Evolutionary conservation across 2,797 vertebrate genomes (phyloP), one percentile per base, ranked within the genome.

Genomic region (Falco concolor): DNA sequence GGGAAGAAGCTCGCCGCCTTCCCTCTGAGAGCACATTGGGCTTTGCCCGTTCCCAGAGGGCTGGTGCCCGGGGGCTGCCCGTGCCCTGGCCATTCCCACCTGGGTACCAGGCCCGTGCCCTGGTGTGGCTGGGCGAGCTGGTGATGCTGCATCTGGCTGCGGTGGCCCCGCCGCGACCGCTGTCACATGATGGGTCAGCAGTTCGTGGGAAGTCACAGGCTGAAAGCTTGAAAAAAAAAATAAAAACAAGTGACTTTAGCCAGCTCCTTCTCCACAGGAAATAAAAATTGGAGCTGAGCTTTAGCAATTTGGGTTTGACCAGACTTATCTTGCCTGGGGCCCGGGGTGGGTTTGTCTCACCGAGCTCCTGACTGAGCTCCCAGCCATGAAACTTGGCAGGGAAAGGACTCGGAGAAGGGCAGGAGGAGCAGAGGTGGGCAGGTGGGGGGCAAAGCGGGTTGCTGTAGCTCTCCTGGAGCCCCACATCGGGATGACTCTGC

Each of bases 161-260:
- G 22, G 15, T 0, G 0, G 69, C 74, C 60, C 47, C 3, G 1
- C 30, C 5, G 12, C 1, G 3, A 22, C 78, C 80, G 21, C 14
- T 17, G 3, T 94, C 94, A 95, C 94, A 94, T 90, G 93, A 75
- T 49, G 67, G 92, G 92, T 96, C 93, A 95, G 90, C 84, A 79
- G 95, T 22, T 89, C 60, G 1, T 93, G 95, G 90, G 95, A 95
- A 94, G 77, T 56, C 13, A 9, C 34, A 87, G 59, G 67, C 92
- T 94, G 84, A 88, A 73, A 81, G 60, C 44, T 63, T 36, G 4
- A 44, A 85, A 89, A 77, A 85, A 42, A 27, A 25, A 44, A 44
- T 18, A 18, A 44, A 18, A 0, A 0, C 10, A 30, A 81, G 65
- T 60, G 73, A 38, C 60, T 93, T 87, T 28, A 59, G 89, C 94